Evolutionary conservation across 2,888 invertebrate genomes (phyloP).

Genomic region (Gisinianus flammeolus): DNA sequence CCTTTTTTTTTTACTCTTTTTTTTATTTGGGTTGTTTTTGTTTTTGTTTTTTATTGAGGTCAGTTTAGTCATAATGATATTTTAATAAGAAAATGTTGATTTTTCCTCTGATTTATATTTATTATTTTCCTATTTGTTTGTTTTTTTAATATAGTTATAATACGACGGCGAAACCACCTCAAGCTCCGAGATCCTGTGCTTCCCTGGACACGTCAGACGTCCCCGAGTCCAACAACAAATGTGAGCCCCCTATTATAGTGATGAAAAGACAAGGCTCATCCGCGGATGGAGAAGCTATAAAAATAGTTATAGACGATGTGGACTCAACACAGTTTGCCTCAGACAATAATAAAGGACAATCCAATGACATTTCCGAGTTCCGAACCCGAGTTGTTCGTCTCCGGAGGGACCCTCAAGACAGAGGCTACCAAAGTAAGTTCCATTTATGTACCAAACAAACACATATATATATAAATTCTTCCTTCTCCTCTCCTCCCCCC

Average conservation of each 20-base stretch:
- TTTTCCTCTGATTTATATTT: too few relatives aligned
- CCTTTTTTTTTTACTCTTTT: too few relatives aligned
- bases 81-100: too few relatives aligned
- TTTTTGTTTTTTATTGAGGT: too few relatives aligned
- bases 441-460: too few relatives aligned
- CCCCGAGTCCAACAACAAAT: constrained; percentile 60
- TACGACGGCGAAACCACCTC: constrained; percentile 63
- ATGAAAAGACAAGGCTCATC: constrained; percentile 76
- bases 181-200: constrained; percentile 68
- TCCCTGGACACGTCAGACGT: constrained; percentile 53
- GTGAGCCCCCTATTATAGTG: constrained; percentile 39
- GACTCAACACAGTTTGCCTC: constrained; percentile 71
- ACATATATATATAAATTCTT: too few relatives aligned
- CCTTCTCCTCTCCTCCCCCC: neutral
- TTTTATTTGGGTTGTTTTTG: too few relatives aligned
- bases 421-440: constrained; percentile 58
- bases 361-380: constrained; percentile 42
- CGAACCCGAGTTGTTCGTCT: constrained; percentile 56
- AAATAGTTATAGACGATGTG: constrained; percentile 91
- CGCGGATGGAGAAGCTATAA: constrained; percentile 84
- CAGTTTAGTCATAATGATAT: too few relatives aligned
- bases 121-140: too few relatives aligned
- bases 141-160: constrained; percentile 45
- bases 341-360: constrained; percentile 58
- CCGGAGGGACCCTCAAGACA: constrained; percentile 57